phyloP scores from a whole-genome alignment of 2,797 vertebrate species.

The Chlorospingus semifuscus region DNA sequence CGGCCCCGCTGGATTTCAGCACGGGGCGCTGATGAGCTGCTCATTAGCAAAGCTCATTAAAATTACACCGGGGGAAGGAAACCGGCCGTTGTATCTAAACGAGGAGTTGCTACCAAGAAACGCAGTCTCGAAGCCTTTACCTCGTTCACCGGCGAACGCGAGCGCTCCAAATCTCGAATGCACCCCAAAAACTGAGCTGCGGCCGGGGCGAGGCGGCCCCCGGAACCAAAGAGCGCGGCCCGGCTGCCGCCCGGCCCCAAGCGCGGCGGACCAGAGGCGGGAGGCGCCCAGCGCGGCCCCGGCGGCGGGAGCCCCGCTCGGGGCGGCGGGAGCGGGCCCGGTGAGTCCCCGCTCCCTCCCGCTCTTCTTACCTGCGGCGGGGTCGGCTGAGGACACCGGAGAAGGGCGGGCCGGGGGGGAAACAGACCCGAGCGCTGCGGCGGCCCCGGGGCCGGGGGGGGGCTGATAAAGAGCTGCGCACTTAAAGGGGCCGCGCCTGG shows the following conservation, averaged over 20 bases:
- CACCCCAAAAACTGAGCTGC: fast-evolving
- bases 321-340: neutral
- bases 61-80: neutral
- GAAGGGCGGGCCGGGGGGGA: fast-evolving
- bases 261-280: neutral
- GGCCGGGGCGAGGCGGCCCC: fast-evolving
- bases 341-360: neutral
- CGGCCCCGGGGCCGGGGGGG: neutral
- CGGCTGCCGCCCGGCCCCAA: neutral
- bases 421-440: neutral
- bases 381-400: neutral
- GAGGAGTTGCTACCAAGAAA: neutral
- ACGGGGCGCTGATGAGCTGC: neutral
- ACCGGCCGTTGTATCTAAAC: fast-evolving
- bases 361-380: neutral
- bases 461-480: neutral
- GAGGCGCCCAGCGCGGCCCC: neutral
- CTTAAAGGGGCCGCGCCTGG: neutral
- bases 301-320: neutral
- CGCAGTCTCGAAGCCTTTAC: neutral
- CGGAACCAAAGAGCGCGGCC: constrained; percentile 24
- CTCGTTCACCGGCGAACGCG: too few species aligned
- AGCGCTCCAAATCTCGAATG: neutral
- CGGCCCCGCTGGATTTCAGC: neutral
- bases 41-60: neutral